phyloP scores from a whole-genome alignment of 2,113 vertebrate genomes.

The Chaetodon auriga region DNA sequence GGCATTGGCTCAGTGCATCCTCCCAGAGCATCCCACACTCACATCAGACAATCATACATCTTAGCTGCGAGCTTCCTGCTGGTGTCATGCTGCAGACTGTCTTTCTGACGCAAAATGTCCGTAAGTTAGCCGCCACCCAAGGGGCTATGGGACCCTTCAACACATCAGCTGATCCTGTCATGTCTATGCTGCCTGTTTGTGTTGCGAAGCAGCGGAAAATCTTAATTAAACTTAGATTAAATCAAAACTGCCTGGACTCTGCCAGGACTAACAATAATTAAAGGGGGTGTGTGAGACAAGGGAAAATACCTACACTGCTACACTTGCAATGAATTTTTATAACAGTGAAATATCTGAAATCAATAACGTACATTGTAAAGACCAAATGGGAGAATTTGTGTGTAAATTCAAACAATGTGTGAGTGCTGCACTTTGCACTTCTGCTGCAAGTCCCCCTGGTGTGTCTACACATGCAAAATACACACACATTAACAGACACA shows the following conservation, averaged over 20 bases:
- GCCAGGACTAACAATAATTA: neutral
- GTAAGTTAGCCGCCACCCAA: neutral
- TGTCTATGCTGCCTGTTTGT: neutral
- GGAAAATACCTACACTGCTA: neutral
- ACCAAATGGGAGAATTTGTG: neutral
- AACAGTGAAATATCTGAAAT: neutral
- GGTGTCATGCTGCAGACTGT: neutral
- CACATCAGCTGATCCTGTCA: neutral
- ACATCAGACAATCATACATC: constrained; percentile 1
- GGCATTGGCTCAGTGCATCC: neutral
- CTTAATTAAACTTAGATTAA: neutral
- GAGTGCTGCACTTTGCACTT: neutral
- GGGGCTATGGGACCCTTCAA: neutral
- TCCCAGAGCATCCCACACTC: constrained; percentile 11
- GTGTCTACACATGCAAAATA: neutral
- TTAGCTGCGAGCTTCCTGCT: constrained; percentile 1
- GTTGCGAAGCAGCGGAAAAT: neutral
- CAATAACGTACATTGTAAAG: neutral
- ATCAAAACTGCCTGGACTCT: neutral
- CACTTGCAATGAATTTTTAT: neutral
- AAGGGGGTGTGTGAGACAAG: neutral
- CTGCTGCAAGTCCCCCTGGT: neutral
- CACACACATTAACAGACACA: neutral
- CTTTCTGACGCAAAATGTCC: neutral
- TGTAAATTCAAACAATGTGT: neutral